Base-by-base conservation (phyloP, 1,140 invertebrate genomes). In the Penaeus indicus region DNA sequence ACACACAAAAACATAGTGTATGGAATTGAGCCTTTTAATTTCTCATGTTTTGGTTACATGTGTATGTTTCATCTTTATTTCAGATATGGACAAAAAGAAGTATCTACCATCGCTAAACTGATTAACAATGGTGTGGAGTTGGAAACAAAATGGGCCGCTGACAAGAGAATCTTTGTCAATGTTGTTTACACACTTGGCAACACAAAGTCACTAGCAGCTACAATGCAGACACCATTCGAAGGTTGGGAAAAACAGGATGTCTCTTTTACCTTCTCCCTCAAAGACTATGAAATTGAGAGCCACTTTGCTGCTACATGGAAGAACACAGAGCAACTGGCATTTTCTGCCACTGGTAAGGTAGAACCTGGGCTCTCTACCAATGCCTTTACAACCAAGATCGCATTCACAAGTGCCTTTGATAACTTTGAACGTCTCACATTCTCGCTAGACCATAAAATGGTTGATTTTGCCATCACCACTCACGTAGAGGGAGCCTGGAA, bases 241-340 rank as follows among this genome's bases (percentile, higher is more conserved):
- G 47, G 78, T 22, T 80, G 25, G 16, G 47, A 80, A 54, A 80
- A 80, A 80, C 78, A 80, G 47, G 78, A 80, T 42, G 78, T 32
- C 19, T 13, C 78, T 54, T 19, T 80, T 8, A 22, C 19, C 5
- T 32, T 80, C 47, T 42, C 54, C 54, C 16, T 61, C 16, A 47
- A 61, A 4, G 18, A 80, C 8, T 54, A 21, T n/a, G 78, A 80
- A 42, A 16, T 80, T 61, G 54, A 19, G 18, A 42, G 32, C 7
- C 38, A 54, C n/a, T 22, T 80, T 47, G 54, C 19, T 21, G 78
- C 78, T 61, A 42, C 78, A 25, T 80, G 78, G 78, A 47, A 22
- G 32, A 61, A 80, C 25, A 42, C 38, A 8, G 13, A 80, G 42
- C 78, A 80, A 25, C 7, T 80, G 25, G 32, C 38, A 42, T n/a